Percentiles rank a stretch among this genome's conserved stretches.
phyloP scores from a whole-genome alignment of 2,888 invertebrate species.

The Seira sanloemensis region DNA sequence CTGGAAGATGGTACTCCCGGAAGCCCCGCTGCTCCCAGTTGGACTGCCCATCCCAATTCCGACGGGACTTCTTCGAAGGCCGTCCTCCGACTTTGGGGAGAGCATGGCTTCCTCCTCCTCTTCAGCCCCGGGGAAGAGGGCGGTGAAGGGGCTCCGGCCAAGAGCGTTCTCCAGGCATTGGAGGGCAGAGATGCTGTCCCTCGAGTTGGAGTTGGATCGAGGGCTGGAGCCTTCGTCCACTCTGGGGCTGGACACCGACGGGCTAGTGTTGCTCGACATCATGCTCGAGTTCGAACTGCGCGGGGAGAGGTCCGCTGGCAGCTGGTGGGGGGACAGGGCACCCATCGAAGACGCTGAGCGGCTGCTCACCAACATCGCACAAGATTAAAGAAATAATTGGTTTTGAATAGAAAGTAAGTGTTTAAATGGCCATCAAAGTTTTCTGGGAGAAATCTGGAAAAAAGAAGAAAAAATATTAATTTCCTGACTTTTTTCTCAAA shows the following conservation, averaged over 20 bases:
- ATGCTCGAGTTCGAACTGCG: conserved; percentile 59
- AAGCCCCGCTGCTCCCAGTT: conserved; percentile 11
- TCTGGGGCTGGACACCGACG: conserved; percentile 47
- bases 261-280: conserved; percentile 53
- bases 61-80: conserved; percentile 20
- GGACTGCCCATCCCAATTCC: not conserved
- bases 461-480: not conserved
- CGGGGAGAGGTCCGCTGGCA: conserved; percentile 62
- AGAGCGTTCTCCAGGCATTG: conserved; percentile 70
- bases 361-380: conserved; percentile 60
- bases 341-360: conserved; percentile 47
- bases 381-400: not conserved
- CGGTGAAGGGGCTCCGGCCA: conserved; percentile 58
- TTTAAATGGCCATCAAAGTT: not conserved
- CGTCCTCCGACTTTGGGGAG: conserved; percentile 30
- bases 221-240: conserved; percentile 19
- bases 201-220: not conserved
- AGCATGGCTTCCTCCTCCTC: conserved; percentile 32
- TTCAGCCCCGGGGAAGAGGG: conserved; percentile 23
- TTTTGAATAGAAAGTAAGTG: not conserved
- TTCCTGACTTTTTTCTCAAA: not conserved
- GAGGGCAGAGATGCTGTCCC: conserved; percentile 66
- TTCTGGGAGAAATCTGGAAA: conserved; percentile 19
- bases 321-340: conserved; percentile 27
- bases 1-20: conserved; percentile 67